These are phyloP conservation scores for Sebastes taczanowskii DNA, from an alignment of 2,797 vertebrate species.

Conservation along the genomic window DNA sequence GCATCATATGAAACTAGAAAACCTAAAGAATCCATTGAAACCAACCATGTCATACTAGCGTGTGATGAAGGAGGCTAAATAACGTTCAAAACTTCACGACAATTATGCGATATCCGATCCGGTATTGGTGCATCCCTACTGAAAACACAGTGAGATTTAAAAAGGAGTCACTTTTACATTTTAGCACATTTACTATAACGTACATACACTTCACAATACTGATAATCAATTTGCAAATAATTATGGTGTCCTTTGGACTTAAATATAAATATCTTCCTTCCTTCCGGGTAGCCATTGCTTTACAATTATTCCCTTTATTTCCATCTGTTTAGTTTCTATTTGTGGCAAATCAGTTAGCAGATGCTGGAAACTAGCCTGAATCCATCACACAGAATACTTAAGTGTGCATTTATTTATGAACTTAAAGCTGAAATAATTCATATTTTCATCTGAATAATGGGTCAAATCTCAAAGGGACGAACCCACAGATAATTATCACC, in stretches of 20 bases:
- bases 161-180: background rate
- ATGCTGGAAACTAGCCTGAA: background rate
- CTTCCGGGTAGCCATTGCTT: background rate
- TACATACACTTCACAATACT: background rate
- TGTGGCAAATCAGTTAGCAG: background rate
- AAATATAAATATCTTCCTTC: background rate
- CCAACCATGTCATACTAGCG: too few relatives aligned
- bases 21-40: too few relatives aligned
- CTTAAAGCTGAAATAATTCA: background rate
- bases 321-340: background rate
- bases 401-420: background rate
- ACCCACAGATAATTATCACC: background rate
- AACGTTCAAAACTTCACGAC: accelerated
- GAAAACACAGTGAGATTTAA: background rate
- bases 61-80: too few relatives aligned
- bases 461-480: background rate
- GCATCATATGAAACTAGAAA: too few relatives aligned
- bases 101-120: too few relatives aligned
- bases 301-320: background rate
- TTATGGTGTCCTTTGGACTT: background rate
- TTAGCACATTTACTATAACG: background rate
- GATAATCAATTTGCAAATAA: background rate
- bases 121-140: too few relatives aligned
- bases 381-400: background rate
- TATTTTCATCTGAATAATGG: background rate